Evolutionary conservation across 2,797 vertebrate genomes (phyloP), one percentile per base, ranked within the genome.

Genomic region (Coranthus polyacanthus): DNA sequence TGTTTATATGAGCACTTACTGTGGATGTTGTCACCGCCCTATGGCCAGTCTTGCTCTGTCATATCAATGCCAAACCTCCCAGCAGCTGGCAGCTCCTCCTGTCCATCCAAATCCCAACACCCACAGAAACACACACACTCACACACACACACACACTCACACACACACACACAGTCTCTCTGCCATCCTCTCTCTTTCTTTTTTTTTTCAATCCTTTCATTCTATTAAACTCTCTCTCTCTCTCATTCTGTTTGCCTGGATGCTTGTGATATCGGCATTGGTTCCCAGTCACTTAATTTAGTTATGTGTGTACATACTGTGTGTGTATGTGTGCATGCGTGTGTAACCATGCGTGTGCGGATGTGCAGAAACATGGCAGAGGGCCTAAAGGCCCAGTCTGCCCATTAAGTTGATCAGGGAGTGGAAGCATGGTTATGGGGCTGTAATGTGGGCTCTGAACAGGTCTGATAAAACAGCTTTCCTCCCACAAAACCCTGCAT

Each of bases 371-470:
- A 55, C 24, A 77, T 74, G 79, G 76, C 73, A 74, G 50, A 65
- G 67, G 43, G 70, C 79, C 82, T 52, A 18, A 71, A 88, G 79
- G 59, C 77, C 58, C 68, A 41, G 75, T 75, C 81, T 79, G 69
- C 68, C 64, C 80, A 85, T 92, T 88, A 88, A 80, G 89, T 85
- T 84, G 79, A 84, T 82, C 75, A 83, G 85, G 75, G 78, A 82
- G 64, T 77, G 55, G 67, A 78, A 79, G 82, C 68, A 56, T 75
- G 44, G 73, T 88, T 87, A 84, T 73, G 51, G 78, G 81, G 72
- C 78, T 84, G 83, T 78, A 84, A 89, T 75, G 75, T 83, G 83
- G 46, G 68, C 74, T 77, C 84, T 90, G 87, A 88, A 61, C 76
- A 68, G 79, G 79, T 85, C 82, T 80, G 84, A 90, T 85, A 88